Percentiles rank a stretch among this genome's conserved stretches.
Conservation (phyloP, 2,888 invertebrate species). For the Tridacna gigas region DNA sequence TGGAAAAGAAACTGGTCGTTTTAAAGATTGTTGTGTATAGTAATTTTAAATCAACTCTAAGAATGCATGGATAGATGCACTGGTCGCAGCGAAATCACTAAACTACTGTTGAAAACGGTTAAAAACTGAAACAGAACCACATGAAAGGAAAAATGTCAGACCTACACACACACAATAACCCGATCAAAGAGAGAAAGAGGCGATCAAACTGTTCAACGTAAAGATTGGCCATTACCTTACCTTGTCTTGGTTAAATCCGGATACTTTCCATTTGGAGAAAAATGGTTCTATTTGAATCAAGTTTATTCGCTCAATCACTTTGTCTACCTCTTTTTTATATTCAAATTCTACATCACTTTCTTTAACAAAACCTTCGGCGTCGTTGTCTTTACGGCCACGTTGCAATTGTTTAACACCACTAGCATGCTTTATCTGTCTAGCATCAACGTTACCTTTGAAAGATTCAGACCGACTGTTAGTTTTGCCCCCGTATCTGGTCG, state of each 20-base stretch:
- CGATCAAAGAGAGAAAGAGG: no score
- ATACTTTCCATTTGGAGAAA: slow-evolving; percentile 49
- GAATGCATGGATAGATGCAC: not conserved
- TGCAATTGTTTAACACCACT: not conserved
- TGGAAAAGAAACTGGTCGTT: not conserved
- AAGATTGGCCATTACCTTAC: slow-evolving; percentile 11
- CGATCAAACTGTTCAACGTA: no score
- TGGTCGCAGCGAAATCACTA: not conserved
- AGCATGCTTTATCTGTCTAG: not conserved
- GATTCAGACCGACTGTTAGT: not conserved
- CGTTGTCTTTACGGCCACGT: no score
- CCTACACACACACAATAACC: no score
- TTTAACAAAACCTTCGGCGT: not conserved
- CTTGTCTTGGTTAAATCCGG: slow-evolving; percentile 48
- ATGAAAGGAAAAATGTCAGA: not conserved
- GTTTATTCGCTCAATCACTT: slow-evolving; percentile 10
- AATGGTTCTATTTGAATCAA: slow-evolving; percentile 23
- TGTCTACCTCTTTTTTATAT: not conserved
- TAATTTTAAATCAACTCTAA: not conserved
- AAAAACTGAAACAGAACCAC: not conserved
- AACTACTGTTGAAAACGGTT: not conserved
- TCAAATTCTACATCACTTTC: slow-evolving; percentile 10
- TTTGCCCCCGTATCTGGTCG: not conserved
- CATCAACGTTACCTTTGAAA: not conserved
- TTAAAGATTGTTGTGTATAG: not conserved